Base-by-base conservation (phyloP, 2,888 invertebrate genomes). In the Rhodophaea formosa region DNA sequence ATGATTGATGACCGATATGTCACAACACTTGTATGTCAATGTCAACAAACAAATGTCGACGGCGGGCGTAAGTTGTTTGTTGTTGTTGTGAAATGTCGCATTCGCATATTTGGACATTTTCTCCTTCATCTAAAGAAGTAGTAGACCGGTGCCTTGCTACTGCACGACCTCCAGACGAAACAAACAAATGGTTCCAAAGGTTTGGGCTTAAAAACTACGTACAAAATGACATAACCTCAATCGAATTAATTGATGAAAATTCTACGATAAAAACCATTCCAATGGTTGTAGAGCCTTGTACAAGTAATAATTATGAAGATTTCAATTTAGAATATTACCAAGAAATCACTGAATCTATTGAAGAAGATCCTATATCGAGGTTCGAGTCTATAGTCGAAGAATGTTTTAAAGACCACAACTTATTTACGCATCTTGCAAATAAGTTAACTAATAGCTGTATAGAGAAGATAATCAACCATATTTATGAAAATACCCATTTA, bases 91-190 rank as follows among this genome's bases (percentile, higher is more conserved):
- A 15, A 57, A 82, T 82, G 80, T n/a, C n/a, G n/a, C n/a, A n/a
- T n/a, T 66, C 77, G 16, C 65, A 70, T 39, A 65, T 71, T n/a
- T 84, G 82, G 82, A 71, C 61, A 15, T 80, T 81, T 65, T 75
- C 77, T 2, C 68, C 76, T 16, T 66, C 71, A 29, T 75, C 77
- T 8, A 58, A 72, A 39, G 45, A 51, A 5, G 58, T 72, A 43
- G 58, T 80, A 42, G 62, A 75, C 44, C 66, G 63, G 8, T 80
- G 76, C 61, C 35, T 80, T 23, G 61, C 62, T 5, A 71, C 69
- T 2, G 74, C 75, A 0, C 54, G 63, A 0, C 66, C 67, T 0
- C 67, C 66, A n/a, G 69, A 71, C 0, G 54, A 61, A 0, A 61
- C 66, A 0, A 82, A 82, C 58, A 79, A 77, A 65, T 84, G 84